Evolutionary conservation across 1,140 invertebrate genomes (phyloP), one percentile per base, ranked within the genome.

Genomic region (Charaxes varanes): DNA sequence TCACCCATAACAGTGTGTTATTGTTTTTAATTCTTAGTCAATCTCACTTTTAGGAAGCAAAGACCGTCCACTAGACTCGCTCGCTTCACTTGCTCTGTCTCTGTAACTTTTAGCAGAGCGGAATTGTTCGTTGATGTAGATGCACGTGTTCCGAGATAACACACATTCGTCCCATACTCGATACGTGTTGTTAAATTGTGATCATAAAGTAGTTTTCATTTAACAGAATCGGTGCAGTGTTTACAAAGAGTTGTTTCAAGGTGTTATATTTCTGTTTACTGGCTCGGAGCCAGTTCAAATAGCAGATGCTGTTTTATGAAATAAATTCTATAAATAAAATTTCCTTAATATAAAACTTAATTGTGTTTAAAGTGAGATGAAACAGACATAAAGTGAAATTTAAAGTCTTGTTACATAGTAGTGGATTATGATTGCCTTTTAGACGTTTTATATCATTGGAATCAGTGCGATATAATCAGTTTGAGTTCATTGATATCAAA

Each of bases 211-310:
- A 13, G 8, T 26, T 26, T 26, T 11, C 11, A 26, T 4, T 1
- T 5, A 26, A 26, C 11, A n/a, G 2, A 7, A 28, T 15, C 3
- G n/a, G n/a, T 16, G 18, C 4, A 19, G 21, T 44, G 41, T 36
- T 44, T 44, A 44, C 33, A 44, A 35, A 44, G 15, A 44, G 23
- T 26, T 23, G 14, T 42, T 42, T 36, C 41, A 44, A 44, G 41
- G 41, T 36, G 32, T 22, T 30, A 44, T 44, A 44, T 44, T 36
- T 44, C 7, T 17, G 33, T 22, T 14, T 15, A 8, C 24, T 44
- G 41, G 41, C 41, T 31, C 18, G 6, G 10, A 18, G 41, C 41
- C 41, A 36, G 18, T 7, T 22, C 11, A 36, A 36, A 44, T 43
- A 43, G 27, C 33, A 7, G 24, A 44, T 36, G 26, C 27, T 26